Percentiles rank a stretch among this genome's conserved stretches.
These are phyloP conservation scores for Epinephelus awoara DNA, from an alignment of 2,797 vertebrate species.

Conservation along the genomic window DNA sequence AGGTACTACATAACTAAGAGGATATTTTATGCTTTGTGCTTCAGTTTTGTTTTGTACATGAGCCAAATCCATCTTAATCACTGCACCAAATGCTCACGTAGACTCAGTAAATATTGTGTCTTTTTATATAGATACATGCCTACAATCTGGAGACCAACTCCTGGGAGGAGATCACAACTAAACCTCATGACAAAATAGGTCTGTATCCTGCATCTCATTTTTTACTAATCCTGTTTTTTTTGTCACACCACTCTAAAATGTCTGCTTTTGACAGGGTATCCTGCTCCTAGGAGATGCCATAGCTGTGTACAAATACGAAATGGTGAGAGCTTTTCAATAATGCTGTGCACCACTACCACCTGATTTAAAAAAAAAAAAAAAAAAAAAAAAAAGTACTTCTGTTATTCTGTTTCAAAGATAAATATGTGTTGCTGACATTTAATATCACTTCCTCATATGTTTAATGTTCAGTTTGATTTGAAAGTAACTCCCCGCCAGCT, in stretches of 20 bases:
- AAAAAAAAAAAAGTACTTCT: neutral
- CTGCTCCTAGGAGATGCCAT: slow-evolving; percentile 96
- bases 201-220: slow-evolving; percentile 44
- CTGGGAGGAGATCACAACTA: slow-evolving; percentile 97
- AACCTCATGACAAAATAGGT: slow-evolving; percentile 98
- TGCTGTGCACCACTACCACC: neutral
- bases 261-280: slow-evolving; percentile 88
- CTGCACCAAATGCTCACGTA: neutral
- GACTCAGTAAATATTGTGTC: neutral
- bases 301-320: slow-evolving; percentile 98
- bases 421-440: neutral
- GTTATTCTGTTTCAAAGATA: neutral
- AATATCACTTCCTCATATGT: neutral
- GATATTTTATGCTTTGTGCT: neutral
- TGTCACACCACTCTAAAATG: slow-evolving; percentile 3
- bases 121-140: slow-evolving; percentile 90
- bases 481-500: neutral
- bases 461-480: neutral
- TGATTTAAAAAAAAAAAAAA: neutral
- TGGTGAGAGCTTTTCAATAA: slow-evolving; percentile 82
- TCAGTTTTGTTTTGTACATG: neutral
- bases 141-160: slow-evolving; percentile 99
- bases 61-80: slow-evolving; percentile 7
- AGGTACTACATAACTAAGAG: slow-evolving; percentile 83
- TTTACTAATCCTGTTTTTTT: neutral